Conservation (phyloP, 2,888 invertebrate species). For the Byasa hedistus region DNA sequence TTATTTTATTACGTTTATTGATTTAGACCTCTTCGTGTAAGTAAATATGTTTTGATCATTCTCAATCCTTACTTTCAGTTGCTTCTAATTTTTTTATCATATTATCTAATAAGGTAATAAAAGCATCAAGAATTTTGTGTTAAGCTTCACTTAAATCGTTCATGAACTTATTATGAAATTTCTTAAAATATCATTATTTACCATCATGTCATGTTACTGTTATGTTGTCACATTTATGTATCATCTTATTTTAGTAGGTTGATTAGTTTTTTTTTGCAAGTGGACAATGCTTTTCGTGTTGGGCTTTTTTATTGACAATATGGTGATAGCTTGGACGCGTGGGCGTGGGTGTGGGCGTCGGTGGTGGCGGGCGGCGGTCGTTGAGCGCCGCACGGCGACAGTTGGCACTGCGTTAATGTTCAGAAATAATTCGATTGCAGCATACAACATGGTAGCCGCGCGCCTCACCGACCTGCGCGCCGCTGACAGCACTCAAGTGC, state of each 20-base stretch:
- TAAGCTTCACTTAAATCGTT: not conserved
- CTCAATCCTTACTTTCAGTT: not conserved
- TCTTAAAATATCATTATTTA: constrained; percentile 3
- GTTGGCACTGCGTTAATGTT: constrained; percentile 72
- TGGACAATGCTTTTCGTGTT: constrained; percentile 37
- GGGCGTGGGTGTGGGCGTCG: constrained; percentile 42
- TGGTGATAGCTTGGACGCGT: constrained; percentile 64
- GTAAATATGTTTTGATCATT: not conserved
- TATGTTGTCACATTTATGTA: no score
- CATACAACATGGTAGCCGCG: constrained; percentile 99
- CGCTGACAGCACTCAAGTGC: constrained; percentile 97
- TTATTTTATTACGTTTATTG: not conserved
- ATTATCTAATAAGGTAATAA: not conserved
- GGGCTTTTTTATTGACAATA: constrained; percentile 73
- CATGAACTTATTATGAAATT: not conserved
- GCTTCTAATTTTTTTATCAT: not conserved
- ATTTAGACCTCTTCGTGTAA: not conserved
- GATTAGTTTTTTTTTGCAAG: constrained; percentile 2
- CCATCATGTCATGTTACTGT: constrained; percentile 5
- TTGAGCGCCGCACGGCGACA: constrained; percentile 34
- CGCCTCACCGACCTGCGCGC: constrained; percentile 96
- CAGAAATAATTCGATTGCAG: constrained; percentile 90
- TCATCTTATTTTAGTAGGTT: not conserved
- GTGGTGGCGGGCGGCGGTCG: constrained; percentile 43
- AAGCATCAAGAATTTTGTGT: not conserved